Evolutionary conservation across 2,113 vertebrate species (phyloP).

Genomic region (Nibea albiflora): DNA sequence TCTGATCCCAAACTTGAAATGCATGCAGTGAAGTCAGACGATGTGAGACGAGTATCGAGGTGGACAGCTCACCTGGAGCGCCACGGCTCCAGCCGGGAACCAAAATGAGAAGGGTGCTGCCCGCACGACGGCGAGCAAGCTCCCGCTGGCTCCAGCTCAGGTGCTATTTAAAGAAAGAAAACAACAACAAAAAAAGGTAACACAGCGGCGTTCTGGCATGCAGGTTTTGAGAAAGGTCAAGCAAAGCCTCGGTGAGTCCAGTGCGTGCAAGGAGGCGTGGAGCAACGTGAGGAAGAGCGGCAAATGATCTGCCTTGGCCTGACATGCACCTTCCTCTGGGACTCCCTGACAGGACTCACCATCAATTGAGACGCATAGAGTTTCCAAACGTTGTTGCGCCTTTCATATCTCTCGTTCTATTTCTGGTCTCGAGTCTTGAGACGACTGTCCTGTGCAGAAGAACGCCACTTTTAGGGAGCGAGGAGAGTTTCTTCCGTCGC

Average conservation of each 20-base stretch:
- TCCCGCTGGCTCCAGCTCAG: conserved; percentile 12
- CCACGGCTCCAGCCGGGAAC: conserved; percentile 15
- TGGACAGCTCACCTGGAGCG: conserved; percentile 19
- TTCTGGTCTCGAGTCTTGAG: conserved; percentile 1
- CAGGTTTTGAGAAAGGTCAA: conserved; percentile 7
- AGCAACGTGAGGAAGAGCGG: conserved; percentile 31
- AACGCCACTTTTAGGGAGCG: not conserved
- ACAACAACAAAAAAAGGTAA: conserved; percentile 10
- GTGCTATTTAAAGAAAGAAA: conserved; percentile 21
- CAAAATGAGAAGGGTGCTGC: conserved; percentile 25
- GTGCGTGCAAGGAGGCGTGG: conserved; percentile 60
- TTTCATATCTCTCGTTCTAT: conserved; percentile 38
- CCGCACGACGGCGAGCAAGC: conserved; percentile 5
- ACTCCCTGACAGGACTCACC: conserved; percentile 19
- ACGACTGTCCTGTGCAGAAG: not conserved
- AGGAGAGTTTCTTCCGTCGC: conserved; percentile 2
- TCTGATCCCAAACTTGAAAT: conserved; percentile 47
- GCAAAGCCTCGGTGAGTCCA: conserved; percentile 17
- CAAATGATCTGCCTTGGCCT: conserved; percentile 36
- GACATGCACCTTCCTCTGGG: conserved; percentile 56
- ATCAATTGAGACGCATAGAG: conserved; percentile 26
- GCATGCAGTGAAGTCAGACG: conserved; percentile 12
- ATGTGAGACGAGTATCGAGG: conserved; percentile 21
- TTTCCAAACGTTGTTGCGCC: conserved; percentile 29
- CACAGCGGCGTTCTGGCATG: conserved; percentile 35